These are phyloP conservation scores for Sphaerophoria rueppellii DNA, from an alignment of 2,888 invertebrate species.

Conservation along the genomic window DNA sequence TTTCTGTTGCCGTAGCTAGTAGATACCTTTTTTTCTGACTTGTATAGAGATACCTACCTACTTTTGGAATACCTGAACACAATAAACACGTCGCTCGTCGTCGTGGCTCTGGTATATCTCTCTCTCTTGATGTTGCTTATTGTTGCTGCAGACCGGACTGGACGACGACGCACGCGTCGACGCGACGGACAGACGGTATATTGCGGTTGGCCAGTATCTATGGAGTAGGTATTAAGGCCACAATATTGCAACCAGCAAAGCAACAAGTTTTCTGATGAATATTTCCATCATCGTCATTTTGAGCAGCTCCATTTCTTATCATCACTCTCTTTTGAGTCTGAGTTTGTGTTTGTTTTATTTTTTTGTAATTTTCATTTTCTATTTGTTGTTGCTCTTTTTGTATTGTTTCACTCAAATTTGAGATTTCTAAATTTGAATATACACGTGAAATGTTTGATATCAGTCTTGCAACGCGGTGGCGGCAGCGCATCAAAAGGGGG, in stretches of 20 bases:
- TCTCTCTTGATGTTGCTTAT: conserved; percentile 3
- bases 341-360: conserved; percentile 16
- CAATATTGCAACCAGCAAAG: conserved; percentile 39
- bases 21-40: conserved; percentile 46
- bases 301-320: conserved; percentile 14
- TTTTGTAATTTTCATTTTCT: conserved; percentile 38
- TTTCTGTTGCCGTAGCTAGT: conserved; percentile 10
- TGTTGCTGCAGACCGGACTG: conserved; percentile 23
- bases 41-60: neutral
- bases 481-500: conserved; percentile 1
- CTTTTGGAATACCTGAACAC: conserved; percentile 13
- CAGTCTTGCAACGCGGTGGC: neutral
- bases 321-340: conserved; percentile 54
- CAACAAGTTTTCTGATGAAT: conserved; percentile 54
- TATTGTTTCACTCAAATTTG: conserved; percentile 1
- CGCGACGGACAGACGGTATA: conserved; percentile 4
- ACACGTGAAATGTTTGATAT: conserved; percentile 38
- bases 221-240: conserved; percentile 56
- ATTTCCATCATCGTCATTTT: conserved; percentile 2
- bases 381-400: conserved; percentile 21
- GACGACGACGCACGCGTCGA: neutral
- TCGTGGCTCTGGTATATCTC: conserved; percentile 25
- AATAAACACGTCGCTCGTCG: neutral
- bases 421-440: conserved; percentile 53
- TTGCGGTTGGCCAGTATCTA: conserved; percentile 31